phyloP scores from a whole-genome alignment of 2,888 invertebrate species.

The Dysmachus trigonus region DNA sequence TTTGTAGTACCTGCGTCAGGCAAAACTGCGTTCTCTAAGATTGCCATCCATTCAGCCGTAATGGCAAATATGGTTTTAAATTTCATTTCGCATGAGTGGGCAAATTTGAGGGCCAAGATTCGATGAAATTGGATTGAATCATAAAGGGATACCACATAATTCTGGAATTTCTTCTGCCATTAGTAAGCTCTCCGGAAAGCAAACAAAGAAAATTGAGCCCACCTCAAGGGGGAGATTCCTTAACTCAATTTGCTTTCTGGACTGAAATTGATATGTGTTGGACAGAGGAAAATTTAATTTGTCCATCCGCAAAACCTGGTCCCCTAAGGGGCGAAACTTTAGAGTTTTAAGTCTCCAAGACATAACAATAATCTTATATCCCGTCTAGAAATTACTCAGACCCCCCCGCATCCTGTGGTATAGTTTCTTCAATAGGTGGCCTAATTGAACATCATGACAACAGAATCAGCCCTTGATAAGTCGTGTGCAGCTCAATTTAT shows the following conservation, averaged over 20 bases:
- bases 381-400: background rate
- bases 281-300: slow-evolving; percentile 47
- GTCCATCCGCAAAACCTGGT: slow-evolving; percentile 33
- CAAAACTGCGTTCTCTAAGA: background rate
- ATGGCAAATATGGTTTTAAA: slow-evolving; percentile 49
- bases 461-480: slow-evolving; percentile 45
- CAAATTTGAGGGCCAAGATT: slow-evolving; percentile 49
- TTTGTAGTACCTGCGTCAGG: background rate
- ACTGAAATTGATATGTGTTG: slow-evolving; percentile 45
- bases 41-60: background rate
- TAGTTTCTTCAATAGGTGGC: background rate
- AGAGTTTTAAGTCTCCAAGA: slow-evolving; percentile 16
- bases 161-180: slow-evolving; percentile 45
- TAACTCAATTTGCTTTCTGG: slow-evolving; percentile 46
- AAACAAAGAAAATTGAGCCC: slow-evolving; percentile 48
- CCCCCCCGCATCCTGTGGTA: background rate
- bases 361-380: slow-evolving; percentile 7
- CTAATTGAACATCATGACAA: slow-evolving; percentile 24
- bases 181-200: slow-evolving; percentile 45
- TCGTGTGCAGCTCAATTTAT: slow-evolving; percentile 46
- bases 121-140: slow-evolving; percentile 46
- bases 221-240: slow-evolving; percentile 33
- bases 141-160: slow-evolving; percentile 46
- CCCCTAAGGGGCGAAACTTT: background rate
- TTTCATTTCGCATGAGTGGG: slow-evolving; percentile 50